These are phyloP conservation scores for Haemorhous mexicanus DNA, from an alignment of 2,113 vertebrate species.

Conservation along the genomic window DNA sequence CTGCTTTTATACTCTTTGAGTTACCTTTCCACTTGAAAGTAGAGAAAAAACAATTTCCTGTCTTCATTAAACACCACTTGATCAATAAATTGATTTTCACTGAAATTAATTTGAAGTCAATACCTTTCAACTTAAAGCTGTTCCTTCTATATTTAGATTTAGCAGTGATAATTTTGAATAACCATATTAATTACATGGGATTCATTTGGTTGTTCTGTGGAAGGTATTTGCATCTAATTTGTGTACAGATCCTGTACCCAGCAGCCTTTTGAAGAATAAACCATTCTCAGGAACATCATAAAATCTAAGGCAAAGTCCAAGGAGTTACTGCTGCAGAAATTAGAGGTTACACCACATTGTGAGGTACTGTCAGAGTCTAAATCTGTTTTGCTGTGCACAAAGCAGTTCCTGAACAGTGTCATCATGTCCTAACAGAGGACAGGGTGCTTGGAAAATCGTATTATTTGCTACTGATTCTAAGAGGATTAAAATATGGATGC, in stretches of 20 bases:
- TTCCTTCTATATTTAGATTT: not conserved
- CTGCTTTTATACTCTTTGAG: not conserved
- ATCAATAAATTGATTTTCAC: not conserved
- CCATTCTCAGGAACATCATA: not conserved
- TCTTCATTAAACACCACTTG: not conserved
- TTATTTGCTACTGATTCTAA: not conserved
- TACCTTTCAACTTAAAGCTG: not conserved
- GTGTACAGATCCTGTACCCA: not conserved
- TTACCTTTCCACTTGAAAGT: not conserved
- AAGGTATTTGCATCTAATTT: not conserved
- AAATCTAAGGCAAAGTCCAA: not conserved
- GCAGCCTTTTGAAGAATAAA: not conserved
- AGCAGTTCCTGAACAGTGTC: not conserved
- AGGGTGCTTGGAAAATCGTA: not conserved
- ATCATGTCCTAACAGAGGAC: not conserved
- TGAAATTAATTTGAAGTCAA: not conserved
- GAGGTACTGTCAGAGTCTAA: not conserved
- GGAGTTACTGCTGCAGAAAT: not conserved
- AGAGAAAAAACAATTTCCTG: not conserved
- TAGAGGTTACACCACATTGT: not conserved
- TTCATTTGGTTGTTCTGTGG: not conserved
- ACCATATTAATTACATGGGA: not conserved
- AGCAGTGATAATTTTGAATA: not conserved
- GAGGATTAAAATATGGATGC: constrained; percentile 2
- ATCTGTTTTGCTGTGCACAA: not conserved